Evolutionary conservation across 2,113 vertebrate species (phyloP), one percentile per base, ranked within the genome.

Genomic region (Shinisaurus crocodilurus): DNA sequence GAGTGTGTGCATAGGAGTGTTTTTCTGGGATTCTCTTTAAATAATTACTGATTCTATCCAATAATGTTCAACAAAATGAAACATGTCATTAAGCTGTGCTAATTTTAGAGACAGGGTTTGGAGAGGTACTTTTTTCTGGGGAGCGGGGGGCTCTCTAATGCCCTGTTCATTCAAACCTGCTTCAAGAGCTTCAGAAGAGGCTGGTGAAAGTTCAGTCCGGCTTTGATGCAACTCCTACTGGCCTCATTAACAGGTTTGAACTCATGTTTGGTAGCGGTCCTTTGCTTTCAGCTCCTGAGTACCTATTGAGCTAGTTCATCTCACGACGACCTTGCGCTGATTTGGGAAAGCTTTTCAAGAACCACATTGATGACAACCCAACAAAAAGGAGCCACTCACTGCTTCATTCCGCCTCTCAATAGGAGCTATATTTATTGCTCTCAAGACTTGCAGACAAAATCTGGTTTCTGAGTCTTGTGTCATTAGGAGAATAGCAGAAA

Each of bases 41-140:
- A 88, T 4, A 88, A 88, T 92, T 90, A 89, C 86, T 91, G 92
- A 63, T 92, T 95, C 91, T 91, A 94, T 96, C 85, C 15, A 92
- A 76, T 95, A 95, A 96, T 94, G 92, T 97, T 94, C 86, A 81
- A 86, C 50, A 79, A 32, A 48, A 90, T 81, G n/a, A 85, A 86
- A 45, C 3, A 85, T 81, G 45, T 82, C 92, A 90, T 93, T 57
- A 91, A 95, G 88, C 40, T 93, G 89, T 90, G 4, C 91, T 94
- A 88, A 92, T 93, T 95, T 95, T 85, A 86, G 93, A 82, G 87
- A 60, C 0, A 45, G 63, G 76, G 90, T 90, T 88, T 63, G 77
- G 1, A 88, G 34, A 57, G 15, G 74, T 87, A 92, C 60, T 29
- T 43, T 65, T 43, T 40, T 45, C 5, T 6, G n/a, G n/a, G n/a